These are phyloP conservation scores for Meliscaeva auricollis DNA, from an alignment of 2,888 invertebrate genomes.

Conservation along the genomic window DNA sequence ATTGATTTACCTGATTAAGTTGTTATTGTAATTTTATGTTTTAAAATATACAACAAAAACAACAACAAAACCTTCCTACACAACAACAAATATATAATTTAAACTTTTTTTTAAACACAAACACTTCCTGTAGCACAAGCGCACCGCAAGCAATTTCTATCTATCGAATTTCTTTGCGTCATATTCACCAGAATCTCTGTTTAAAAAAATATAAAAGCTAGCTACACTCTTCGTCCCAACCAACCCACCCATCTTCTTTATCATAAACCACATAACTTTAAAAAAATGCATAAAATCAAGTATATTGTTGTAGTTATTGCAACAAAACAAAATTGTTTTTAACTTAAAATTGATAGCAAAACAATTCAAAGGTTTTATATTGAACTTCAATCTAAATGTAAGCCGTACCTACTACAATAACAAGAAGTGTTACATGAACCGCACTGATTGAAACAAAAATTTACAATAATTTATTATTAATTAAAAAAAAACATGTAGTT, in stretches of 20 bases:
- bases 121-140: conserved; percentile 19
- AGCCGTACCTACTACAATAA: conserved; percentile 6
- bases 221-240: neutral
- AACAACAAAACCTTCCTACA: conserved; percentile 1
- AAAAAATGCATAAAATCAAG: neutral
- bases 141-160: conserved; percentile 6
- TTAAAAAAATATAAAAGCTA: neutral
- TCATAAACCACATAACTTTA: neutral
- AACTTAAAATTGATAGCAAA: neutral
- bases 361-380: conserved; percentile 43
- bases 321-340: neutral
- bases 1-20: conserved; percentile 96
- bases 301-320: conserved; percentile 1
- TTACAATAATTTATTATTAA: conserved; percentile 2
- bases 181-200: conserved; percentile 5
- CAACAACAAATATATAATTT: neutral
- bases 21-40: conserved; percentile 21
- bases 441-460: conserved; percentile 38
- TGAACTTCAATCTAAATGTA: conserved; percentile 28
- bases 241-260: neutral
- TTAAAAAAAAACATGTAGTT: neutral
- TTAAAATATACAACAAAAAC: neutral
- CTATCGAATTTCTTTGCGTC: neutral
- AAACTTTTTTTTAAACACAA: neutral
- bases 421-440: conserved; percentile 18